Conservation (phyloP, 2,113 vertebrate species). For the Erythrocercus mccallii region DNA sequence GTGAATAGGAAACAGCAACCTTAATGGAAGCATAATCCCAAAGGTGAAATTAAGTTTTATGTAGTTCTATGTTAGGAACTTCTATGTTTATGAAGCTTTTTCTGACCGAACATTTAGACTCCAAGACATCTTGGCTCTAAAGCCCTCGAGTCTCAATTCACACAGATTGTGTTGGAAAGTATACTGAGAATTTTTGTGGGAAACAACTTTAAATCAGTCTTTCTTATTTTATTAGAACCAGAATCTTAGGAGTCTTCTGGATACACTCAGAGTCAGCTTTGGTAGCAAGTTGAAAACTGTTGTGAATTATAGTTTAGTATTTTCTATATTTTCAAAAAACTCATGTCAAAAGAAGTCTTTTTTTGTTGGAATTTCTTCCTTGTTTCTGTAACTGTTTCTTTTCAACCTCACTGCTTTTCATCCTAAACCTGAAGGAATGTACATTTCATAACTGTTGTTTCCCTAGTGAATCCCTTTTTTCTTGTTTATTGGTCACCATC, state of each 20-base stretch:
- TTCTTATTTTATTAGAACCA: neutral
- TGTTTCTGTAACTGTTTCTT: neutral
- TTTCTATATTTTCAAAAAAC: neutral
- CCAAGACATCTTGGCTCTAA: neutral
- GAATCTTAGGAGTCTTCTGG: neutral
- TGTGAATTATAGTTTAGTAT: neutral
- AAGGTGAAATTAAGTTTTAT: neutral
- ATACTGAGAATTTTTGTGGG: neutral
- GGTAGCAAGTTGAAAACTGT: neutral
- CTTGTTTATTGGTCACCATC: neutral
- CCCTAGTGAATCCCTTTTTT: neutral
- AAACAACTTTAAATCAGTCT: neutral
- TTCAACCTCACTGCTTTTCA: neutral
- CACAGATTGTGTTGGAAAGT: neutral
- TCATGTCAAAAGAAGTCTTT: neutral
- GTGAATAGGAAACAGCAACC: neutral
- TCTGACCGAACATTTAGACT: neutral
- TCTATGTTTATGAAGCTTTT: neutral
- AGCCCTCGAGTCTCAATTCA: neutral
- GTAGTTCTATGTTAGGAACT: neutral
- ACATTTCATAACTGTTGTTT: neutral
- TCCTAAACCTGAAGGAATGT: neutral
- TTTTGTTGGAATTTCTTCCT: neutral
- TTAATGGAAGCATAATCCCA: constrained; percentile 1
- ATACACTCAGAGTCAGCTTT: neutral